These are phyloP conservation scores for Agrochola circellaris DNA, from an alignment of 2,888 invertebrate species.

Conservation along the genomic window DNA sequence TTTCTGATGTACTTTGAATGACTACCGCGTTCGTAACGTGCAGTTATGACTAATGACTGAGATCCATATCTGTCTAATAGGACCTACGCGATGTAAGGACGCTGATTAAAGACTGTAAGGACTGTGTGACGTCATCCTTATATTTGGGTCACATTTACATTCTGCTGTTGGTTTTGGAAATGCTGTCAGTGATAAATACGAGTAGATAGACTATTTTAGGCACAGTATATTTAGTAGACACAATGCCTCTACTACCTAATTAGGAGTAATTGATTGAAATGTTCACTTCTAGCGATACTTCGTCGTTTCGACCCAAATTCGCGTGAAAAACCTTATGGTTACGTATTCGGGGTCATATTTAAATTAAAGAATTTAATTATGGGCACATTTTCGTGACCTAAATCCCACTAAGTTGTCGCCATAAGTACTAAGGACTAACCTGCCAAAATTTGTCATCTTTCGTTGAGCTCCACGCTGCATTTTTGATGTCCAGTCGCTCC, in stretches of 20 bases:
- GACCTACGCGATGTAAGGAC: constrained; percentile 30
- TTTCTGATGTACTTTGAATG: constrained; percentile 42
- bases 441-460: constrained; percentile 88
- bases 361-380: not conserved
- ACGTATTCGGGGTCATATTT: not conserved
- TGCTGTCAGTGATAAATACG: constrained; percentile 5
- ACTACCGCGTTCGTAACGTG: constrained; percentile 49
- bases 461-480: constrained; percentile 90
- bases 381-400: not conserved
- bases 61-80: constrained; percentile 62
- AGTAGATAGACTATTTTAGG: constrained; percentile 10
- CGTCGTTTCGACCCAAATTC: not conserved
- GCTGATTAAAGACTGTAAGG: constrained; percentile 11
- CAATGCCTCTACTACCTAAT: constrained; percentile 5
- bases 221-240: not conserved
- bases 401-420: not conserved
- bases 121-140: constrained; percentile 6
- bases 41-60: constrained; percentile 43
- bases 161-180: not conserved
- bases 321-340: not conserved
- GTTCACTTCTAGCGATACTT: not conserved
- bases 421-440: constrained; percentile 69
- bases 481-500: constrained; percentile 87
- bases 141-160: constrained; percentile 29
- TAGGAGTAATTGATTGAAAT: constrained; percentile 25